Evolutionary conservation across 2,888 invertebrate genomes (phyloP).

Genomic region (Agriotes lineatus): DNA sequence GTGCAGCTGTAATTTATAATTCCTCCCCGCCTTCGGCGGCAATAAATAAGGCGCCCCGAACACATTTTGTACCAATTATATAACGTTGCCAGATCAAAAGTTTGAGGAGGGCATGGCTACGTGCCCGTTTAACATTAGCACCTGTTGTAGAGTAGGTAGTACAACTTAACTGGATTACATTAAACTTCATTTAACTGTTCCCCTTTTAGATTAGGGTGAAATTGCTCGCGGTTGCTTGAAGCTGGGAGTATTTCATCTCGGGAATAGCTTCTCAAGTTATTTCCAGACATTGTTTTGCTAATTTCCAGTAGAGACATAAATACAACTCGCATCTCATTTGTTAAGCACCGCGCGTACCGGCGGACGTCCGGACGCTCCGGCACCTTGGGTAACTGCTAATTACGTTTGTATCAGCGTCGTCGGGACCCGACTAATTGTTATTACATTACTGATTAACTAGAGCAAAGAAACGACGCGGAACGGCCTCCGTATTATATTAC

Average conservation of each 20-base stretch:
- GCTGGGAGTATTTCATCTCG: conserved; percentile 44
- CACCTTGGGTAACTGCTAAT: conserved; percentile 48
- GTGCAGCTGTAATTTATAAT: conserved; percentile 21
- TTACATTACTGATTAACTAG: conserved; percentile 46
- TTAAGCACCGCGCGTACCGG: conserved; percentile 50
- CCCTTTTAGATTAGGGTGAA: conserved; percentile 48
- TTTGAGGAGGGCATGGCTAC: conserved; percentile 21
- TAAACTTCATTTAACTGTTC: conserved; percentile 53
- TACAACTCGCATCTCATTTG: conserved; percentile 50
- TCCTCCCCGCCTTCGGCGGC: conserved; percentile 10
- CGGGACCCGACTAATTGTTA: conserved; percentile 49
- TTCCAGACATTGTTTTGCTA: conserved; percentile 51
- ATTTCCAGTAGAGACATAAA: conserved; percentile 48
- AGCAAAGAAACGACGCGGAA: conserved; percentile 38
- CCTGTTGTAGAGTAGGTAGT: conserved; percentile 50
- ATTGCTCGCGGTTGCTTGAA: conserved; percentile 45
- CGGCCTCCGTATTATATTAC: conserved; percentile 49
- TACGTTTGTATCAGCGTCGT: conserved; percentile 50
- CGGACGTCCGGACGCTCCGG: conserved; percentile 47
- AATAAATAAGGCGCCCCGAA: conserved; percentile 11
- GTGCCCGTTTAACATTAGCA: conserved; percentile 44
- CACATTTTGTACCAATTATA: conserved; percentile 14
- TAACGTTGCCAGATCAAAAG: conserved; percentile 26
- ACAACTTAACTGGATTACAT: conserved; percentile 53
- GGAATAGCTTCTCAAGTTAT: conserved; percentile 42